phyloP scores from a whole-genome alignment of 2,797 vertebrate species.

The Enteromius radiatus region DNA sequence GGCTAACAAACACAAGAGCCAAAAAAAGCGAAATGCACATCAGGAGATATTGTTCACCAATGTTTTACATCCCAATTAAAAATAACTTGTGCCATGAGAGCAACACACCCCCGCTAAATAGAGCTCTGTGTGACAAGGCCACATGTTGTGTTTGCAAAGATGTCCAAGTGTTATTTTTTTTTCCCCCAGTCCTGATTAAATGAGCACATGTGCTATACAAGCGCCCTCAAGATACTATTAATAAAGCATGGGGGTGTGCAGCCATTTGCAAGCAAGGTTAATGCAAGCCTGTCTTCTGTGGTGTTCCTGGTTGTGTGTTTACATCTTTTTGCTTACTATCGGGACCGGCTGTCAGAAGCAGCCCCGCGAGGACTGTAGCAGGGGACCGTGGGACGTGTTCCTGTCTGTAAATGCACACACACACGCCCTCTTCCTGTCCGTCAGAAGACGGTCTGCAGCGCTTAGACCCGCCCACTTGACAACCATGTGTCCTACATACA shows the following conservation, averaged over 20 bases:
- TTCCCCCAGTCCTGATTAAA: not conserved
- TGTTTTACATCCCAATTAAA: slow-evolving; percentile 14
- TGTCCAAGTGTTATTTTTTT: slow-evolving; percentile 17
- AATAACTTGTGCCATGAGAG: not conserved
- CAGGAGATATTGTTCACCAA: not conserved
- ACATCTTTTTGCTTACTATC: slow-evolving; percentile 32
- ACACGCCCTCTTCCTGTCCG: not conserved
- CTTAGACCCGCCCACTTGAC: slow-evolving; percentile 9
- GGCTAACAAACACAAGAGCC: not conserved
- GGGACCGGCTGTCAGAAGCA: slow-evolving; percentile 5
- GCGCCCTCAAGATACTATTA: slow-evolving; percentile 44
- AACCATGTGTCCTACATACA: slow-evolving; percentile 39
- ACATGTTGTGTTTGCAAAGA: slow-evolving; percentile 24
- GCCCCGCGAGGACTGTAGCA: not conserved
- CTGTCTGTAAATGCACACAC: slow-evolving; percentile 29
- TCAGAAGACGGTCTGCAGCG: slow-evolving; percentile 20
- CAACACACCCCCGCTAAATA: not conserved
- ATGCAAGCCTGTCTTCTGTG: slow-evolving; percentile 34
- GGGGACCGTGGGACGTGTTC: slow-evolving; percentile 7
- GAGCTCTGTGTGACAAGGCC: slow-evolving; percentile 2
- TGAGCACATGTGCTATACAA: not conserved
- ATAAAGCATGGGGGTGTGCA: slow-evolving; percentile 46
- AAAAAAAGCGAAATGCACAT: not conserved
- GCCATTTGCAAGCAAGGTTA: slow-evolving; percentile 42
- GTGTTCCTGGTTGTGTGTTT: slow-evolving; percentile 17